phyloP scores from a whole-genome alignment of 2,113 vertebrate genomes.

The Athene cunicularia region DNA sequence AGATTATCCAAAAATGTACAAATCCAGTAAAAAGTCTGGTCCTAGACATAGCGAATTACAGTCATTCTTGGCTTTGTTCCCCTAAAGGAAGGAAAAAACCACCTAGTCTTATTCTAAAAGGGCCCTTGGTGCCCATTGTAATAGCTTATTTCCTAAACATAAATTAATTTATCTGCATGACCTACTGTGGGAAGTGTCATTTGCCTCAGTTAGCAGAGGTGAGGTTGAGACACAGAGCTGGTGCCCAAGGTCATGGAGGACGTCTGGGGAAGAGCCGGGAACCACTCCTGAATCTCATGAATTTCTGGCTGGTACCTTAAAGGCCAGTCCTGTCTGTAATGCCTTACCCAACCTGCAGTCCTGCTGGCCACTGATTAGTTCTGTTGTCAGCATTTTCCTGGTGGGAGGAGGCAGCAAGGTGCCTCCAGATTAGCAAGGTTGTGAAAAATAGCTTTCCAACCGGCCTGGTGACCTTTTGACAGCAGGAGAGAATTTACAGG shows the following conservation, averaged over 20 bases:
- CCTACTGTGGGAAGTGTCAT: accelerated
- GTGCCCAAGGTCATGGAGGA: neutral
- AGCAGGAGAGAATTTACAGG: neutral
- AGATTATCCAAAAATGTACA: neutral
- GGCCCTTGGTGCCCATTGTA: neutral
- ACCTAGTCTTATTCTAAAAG: neutral
- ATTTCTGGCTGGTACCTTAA: neutral
- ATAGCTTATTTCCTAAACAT: neutral
- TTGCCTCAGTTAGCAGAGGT: neutral
- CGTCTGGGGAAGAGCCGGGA: neutral
- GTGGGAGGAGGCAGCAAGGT: neutral
- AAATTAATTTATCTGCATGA: neutral
- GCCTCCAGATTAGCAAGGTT: neutral
- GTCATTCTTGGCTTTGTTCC: neutral
- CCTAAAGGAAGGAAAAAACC: neutral
- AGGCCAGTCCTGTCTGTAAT: neutral
- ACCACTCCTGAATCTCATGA: neutral
- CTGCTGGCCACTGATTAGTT: neutral
- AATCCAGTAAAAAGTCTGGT: neutral
- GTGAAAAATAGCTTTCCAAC: neutral
- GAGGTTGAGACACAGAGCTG: neutral
- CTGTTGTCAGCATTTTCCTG: neutral
- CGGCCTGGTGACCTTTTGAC: neutral
- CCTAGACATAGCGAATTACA: accelerated
- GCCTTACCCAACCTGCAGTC: neutral